A percentile compares a stretch with the other conserved stretches of the same genome.
phyloP scores from a whole-genome alignment of 1,140 invertebrate species.

The Pissodes strobi region DNA sequence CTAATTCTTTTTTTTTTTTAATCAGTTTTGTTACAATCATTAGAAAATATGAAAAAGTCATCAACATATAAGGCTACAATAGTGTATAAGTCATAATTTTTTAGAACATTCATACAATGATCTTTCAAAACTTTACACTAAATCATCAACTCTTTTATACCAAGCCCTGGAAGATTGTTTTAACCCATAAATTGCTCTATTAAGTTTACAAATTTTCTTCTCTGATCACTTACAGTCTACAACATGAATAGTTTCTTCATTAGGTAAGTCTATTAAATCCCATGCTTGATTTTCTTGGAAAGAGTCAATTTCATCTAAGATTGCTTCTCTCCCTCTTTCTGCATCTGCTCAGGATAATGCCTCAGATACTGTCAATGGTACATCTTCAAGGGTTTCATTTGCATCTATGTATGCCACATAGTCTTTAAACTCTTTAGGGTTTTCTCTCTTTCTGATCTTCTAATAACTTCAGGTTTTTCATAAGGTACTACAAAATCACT shows the following conservation, averaged over 20 bases:
- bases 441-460: too few species aligned
- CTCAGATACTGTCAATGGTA: conserved; percentile 34
- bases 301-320: conserved; percentile 44
- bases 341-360: conserved; percentile 37
- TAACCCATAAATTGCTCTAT: too few species aligned
- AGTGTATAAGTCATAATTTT: conserved; percentile 29
- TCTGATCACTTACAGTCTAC: conserved; percentile 54
- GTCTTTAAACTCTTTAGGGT: too few species aligned
- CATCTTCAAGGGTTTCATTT: too few species aligned
- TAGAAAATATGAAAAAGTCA: conserved; percentile 52
- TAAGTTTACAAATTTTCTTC: too few species aligned
- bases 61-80: conserved; percentile 53
- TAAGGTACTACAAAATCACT: too few species aligned
- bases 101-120: conserved; percentile 50
- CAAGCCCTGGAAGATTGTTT: too few species aligned
- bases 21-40: conserved; percentile 35
- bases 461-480: too few species aligned
- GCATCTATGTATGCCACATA: conserved; percentile 7
- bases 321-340: conserved; percentile 39
- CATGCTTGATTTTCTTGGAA: conserved; percentile 52
- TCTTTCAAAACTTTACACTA: too few species aligned
- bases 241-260: conserved; percentile 44
- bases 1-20: conserved; percentile 36
- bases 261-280: conserved; percentile 47
- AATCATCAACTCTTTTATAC: too few species aligned